phyloP scores from a whole-genome alignment of 2,888 invertebrate genomes.

The Dichetophora obliterata region DNA sequence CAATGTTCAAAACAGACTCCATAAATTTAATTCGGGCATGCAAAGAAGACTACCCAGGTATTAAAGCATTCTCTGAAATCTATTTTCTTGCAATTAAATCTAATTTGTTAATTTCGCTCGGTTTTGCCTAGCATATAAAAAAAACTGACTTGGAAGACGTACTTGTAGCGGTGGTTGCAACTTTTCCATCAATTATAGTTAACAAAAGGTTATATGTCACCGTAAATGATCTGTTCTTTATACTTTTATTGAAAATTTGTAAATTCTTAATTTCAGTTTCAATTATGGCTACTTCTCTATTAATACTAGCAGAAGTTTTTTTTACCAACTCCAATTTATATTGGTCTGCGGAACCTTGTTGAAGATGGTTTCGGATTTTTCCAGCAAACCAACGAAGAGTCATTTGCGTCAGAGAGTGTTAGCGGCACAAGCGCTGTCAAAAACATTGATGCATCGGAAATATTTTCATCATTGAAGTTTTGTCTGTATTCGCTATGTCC shows the following conservation, averaged over 20 bases:
- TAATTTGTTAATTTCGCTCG: constrained; percentile 37
- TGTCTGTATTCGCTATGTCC: too few species aligned
- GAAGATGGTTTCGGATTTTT: too few species aligned
- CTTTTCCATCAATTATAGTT: constrained; percentile 38
- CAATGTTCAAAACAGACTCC: constrained; percentile 36
- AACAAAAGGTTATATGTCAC: constrained; percentile 31
- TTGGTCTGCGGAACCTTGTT: too few species aligned
- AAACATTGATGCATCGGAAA: too few species aligned
- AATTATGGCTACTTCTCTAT: constrained; percentile 31
- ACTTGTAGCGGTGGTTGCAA: constrained; percentile 32
- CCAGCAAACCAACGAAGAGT: too few species aligned
- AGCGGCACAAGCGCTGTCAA: too few species aligned
- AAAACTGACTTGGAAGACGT: constrained; percentile 37
- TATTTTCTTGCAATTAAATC: constrained; percentile 31
- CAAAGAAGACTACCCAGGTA: constrained; percentile 29
- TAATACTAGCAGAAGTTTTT: too few species aligned
- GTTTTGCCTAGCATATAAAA: constrained; percentile 31
- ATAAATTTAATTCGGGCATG: constrained; percentile 38
- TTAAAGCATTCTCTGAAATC: constrained; percentile 27
- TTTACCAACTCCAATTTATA: too few species aligned
- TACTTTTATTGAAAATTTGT: constrained; percentile 19
- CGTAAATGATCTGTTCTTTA: constrained; percentile 19
- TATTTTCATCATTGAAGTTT: too few species aligned
- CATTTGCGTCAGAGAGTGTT: too few species aligned
- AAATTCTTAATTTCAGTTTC: constrained; percentile 38